Evolutionary conservation across 2,113 vertebrate genomes (phyloP).

Genomic region (Apistogramma diplotaenia): DNA sequence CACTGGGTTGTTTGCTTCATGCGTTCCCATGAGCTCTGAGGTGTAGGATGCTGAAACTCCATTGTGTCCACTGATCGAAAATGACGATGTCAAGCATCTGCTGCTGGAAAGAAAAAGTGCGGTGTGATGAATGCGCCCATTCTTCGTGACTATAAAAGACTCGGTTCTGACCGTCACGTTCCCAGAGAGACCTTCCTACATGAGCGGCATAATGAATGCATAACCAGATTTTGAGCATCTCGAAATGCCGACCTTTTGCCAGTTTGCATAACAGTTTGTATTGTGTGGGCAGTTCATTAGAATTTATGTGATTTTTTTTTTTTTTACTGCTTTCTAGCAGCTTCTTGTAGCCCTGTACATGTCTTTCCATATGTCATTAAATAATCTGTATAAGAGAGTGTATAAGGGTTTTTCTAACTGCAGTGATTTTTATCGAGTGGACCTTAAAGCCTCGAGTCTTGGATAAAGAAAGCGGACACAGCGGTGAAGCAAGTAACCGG

Average conservation of each 20-base stretch:
- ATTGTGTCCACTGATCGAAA: slow-evolving; percentile 30
- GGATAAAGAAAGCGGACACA: slow-evolving; percentile 50
- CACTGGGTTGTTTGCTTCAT: background rate
- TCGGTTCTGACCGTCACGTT: slow-evolving; percentile 37
- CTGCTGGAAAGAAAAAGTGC: slow-evolving; percentile 34
- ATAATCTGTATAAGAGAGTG: background rate
- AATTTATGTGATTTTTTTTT: background rate
- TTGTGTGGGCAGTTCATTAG: slow-evolving; percentile 26
- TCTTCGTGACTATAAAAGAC: slow-evolving; percentile 50
- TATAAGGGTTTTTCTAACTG: background rate
- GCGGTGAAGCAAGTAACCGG: slow-evolving; percentile 41
- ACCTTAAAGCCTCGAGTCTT: slow-evolving; percentile 16
- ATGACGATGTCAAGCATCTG: slow-evolving; percentile 28
- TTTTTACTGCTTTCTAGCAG: background rate
- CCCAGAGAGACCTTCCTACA: slow-evolving; percentile 63
- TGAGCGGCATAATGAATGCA: slow-evolving; percentile 51
- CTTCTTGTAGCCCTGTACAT: background rate
- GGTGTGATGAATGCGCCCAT: slow-evolving; percentile 58
- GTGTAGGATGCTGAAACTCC: slow-evolving; percentile 31
- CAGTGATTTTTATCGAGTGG: slow-evolving; percentile 6
- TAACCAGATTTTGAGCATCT: slow-evolving; percentile 62
- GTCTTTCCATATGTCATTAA: background rate
- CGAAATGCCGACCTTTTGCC: slow-evolving; percentile 43
- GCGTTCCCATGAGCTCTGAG: slow-evolving; percentile 2
- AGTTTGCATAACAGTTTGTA: slow-evolving; percentile 34